Evolutionary conservation across 2,797 vertebrate genomes (phyloP), one percentile per base, ranked within the genome.

Genomic region (Lacerta bilineata): DNA sequence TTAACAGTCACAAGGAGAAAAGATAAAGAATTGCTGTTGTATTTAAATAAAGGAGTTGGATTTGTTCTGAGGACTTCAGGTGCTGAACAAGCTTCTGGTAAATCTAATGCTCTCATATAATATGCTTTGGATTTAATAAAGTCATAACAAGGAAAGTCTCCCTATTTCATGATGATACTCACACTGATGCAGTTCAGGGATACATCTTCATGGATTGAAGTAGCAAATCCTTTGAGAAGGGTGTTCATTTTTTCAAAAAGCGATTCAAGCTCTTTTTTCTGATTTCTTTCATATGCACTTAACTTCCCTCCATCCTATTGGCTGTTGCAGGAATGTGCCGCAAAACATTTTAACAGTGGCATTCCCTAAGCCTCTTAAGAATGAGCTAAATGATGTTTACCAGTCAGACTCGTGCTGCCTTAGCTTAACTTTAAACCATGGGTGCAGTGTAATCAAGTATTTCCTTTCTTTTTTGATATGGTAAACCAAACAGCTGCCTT

Each of bases 311-410:
- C 74, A 41, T 87, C 87, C 61, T 43, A 85, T 90, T 33, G 43
- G 64, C 86, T 93, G 72, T 74, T 92, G 27, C 86, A 64, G 90
- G 71, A 91, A 69, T 84, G n/a, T 76, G 27, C 91, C 41, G 84
- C 5, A 87, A 79, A 85, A 41, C 84, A 85, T 84, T 88, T 91
- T 87, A 43, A 3, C 77, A 88, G 68, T 85, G 59, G 77, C 18
- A 79, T 90, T 94, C 90, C 77, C 87, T 92, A 94, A 93, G 85
- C 93, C 88, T 92, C 90, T 90, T 93, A 91, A 84, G 76, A 91
- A 75, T 78, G 64, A 89, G 59, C 68, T 78, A 90, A 92, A 72
- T 92, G 7, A 61, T 88, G 68, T 92, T 94, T 95, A 86, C 87
- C 89, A 88, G 83, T 74, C 88, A 82, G 87, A 75, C 55, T 92